Conservation (phyloP, 2,888 invertebrate genomes). For the Pyralis farinalis region DNA sequence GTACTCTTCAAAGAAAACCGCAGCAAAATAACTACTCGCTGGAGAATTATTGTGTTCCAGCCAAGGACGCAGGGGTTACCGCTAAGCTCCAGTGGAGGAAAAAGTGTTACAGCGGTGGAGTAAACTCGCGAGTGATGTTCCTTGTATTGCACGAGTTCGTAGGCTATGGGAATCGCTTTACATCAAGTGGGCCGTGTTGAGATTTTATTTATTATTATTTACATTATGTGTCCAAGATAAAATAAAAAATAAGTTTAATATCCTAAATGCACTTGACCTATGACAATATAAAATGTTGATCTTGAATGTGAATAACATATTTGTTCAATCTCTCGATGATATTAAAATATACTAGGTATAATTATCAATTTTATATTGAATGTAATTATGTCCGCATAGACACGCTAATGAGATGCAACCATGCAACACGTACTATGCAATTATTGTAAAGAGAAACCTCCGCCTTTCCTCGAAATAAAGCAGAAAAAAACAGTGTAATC, state of each 20-base stretch:
- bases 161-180: too few species aligned
- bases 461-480: constrained; percentile 4
- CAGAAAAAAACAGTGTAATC: constrained; percentile 4
- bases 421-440: background rate
- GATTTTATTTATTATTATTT: too few species aligned
- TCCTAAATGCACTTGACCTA: constrained; percentile 18
- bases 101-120: too few species aligned
- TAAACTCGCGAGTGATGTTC: too few species aligned
- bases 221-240: too few species aligned
- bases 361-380: background rate
- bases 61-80: too few species aligned
- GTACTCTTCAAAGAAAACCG: too few species aligned
- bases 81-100: too few species aligned
- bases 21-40: too few species aligned
- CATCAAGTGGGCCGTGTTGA: too few species aligned
- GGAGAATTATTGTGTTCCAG: too few species aligned
- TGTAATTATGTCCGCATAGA: background rate
- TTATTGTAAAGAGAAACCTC: constrained; percentile 9
- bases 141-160: too few species aligned
- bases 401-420: background rate
- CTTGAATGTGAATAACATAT: constrained; percentile 1
- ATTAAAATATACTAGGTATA: background rate
- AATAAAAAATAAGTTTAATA: background rate
- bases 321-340: background rate
- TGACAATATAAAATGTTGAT: constrained; percentile 5